phyloP scores from a whole-genome alignment of 2,797 vertebrate genomes.

The Paedocypris micromegethes region DNA sequence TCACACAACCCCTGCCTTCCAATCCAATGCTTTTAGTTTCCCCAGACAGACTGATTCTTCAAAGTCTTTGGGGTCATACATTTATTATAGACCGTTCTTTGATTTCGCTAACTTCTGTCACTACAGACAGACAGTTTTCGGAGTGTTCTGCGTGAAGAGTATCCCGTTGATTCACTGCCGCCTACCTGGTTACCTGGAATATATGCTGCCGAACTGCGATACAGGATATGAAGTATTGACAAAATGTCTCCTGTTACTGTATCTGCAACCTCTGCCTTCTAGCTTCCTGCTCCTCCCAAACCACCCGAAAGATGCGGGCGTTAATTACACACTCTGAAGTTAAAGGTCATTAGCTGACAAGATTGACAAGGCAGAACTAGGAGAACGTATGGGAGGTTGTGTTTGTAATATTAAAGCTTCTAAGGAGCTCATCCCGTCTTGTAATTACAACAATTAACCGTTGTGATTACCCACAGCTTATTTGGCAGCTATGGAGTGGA shows the following conservation, averaged over 20 bases:
- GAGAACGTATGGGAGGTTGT: background rate
- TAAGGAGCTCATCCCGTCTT: constrained; percentile 16
- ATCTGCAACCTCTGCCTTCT: constrained; percentile 7
- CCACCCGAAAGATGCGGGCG: background rate
- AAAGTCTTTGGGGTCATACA: constrained; percentile 35
- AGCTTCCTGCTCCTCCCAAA: background rate
- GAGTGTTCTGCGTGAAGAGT: constrained; percentile 21
- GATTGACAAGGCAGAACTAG: background rate
- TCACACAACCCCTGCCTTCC: constrained; percentile 15
- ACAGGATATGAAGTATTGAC: constrained; percentile 41
- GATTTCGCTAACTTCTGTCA: constrained; percentile 32
- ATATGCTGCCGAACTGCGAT: constrained; percentile 28
- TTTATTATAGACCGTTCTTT: constrained; percentile 33
- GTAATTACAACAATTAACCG: constrained; percentile 38
- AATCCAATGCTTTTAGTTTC: constrained; percentile 35
- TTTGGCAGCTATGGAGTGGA: constrained; percentile 28
- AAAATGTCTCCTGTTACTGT: constrained; percentile 39
- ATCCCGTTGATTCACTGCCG: constrained; percentile 5
- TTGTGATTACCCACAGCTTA: constrained; percentile 35
- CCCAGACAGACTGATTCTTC: constrained; percentile 25
- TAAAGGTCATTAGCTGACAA: background rate
- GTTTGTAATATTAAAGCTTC: constrained; percentile 18
- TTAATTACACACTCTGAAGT: constrained; percentile 18
- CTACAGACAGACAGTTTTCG: constrained; percentile 28
- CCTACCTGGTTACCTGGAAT: constrained; percentile 45